Evolutionary conservation across 2,113 vertebrate species (phyloP), one percentile per base, ranked within the genome.

Genomic region (Pelodiscus sinensis): DNA sequence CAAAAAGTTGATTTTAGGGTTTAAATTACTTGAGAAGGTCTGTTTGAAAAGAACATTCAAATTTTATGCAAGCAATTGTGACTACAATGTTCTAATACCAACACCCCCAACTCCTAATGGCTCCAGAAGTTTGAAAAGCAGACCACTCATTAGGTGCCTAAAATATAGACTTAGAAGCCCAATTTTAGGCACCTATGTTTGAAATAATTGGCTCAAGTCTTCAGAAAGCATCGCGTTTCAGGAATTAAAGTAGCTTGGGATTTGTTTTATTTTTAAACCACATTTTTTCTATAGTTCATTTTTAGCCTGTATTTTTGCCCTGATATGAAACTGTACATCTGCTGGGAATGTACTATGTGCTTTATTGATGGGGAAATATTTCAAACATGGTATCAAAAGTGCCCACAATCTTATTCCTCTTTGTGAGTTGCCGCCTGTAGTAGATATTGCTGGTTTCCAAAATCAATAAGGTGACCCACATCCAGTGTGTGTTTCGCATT

Each of bases 401-500:
- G 50, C 50, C 56, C 25, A 62, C 52, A 89, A 38, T 87, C 11
- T 78, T 75, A 11, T 58, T 90, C 35, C 3, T 57, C 57, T 51
- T 92, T 93, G 89, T 84, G 18, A 94, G 9, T 10, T 73, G 3
- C 15, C 92, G 19, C 10, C 29, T 87, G 6, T 73, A 50, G 88
- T 79, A 86, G 79, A 4, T 25, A 38, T 73, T 94, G 22, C 55
- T 91, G 50, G 50, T 91, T 93, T 84, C 92, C 55, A 81, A 80
- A 95, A 94, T 94, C 93, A 95, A 54, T 94, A 87, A 87, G 89
- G 81, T 88, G 60, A 93, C 14, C n/a, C 50, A 78, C 86, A 85
- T 16, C 6, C 50, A 65, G 27, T 21, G 55, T 29, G 51, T 77
- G 35, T 55, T 95, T 92, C 65, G 77, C 88, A 51, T 94, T 92